These are phyloP conservation scores for Ceratina calcarata DNA, from an alignment of 1,140 invertebrate genomes.

Conservation along the genomic window DNA sequence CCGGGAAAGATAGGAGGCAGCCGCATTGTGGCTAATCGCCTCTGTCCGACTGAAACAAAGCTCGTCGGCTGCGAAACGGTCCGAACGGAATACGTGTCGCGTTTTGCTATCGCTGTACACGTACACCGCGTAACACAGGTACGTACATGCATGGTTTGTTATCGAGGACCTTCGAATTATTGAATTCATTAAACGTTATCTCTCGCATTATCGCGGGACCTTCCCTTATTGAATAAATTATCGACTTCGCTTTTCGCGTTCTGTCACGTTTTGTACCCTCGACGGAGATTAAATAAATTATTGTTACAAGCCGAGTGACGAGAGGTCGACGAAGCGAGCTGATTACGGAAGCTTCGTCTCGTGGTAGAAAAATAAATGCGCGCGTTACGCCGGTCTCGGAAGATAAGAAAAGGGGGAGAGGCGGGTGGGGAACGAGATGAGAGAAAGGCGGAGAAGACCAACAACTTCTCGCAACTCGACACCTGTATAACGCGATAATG, in stretches of 20 bases:
- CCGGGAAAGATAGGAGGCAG: constrained; percentile 11
- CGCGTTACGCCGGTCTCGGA: too few relatives aligned
- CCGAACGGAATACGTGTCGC: too few relatives aligned
- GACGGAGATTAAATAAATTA: neutral
- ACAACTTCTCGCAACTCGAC: constrained; percentile 19
- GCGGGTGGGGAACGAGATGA: neutral
- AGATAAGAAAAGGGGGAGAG: neutral
- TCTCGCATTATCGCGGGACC: neutral
- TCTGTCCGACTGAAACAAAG: too few relatives aligned
- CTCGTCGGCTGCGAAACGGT: too few relatives aligned
- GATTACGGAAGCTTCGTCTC: neutral
- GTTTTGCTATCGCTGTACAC: too few relatives aligned
- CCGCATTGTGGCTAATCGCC: neutral
- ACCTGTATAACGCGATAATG: constrained; percentile 35
- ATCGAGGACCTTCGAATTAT: neutral
- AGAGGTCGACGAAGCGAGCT: neutral
- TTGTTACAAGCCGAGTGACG: neutral
- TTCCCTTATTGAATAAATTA: neutral
- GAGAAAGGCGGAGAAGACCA: neutral
- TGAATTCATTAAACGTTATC: neutral
- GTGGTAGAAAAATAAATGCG: too few relatives aligned
- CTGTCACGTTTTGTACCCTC: neutral
- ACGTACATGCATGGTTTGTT: neutral
- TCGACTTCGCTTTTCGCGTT: neutral
- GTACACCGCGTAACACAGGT: too few relatives aligned